Evolutionary conservation across 2,113 vertebrate genomes (phyloP), one percentile per base, ranked within the genome.

Genomic region (Hydrochoerus hydrochaeris): DNA sequence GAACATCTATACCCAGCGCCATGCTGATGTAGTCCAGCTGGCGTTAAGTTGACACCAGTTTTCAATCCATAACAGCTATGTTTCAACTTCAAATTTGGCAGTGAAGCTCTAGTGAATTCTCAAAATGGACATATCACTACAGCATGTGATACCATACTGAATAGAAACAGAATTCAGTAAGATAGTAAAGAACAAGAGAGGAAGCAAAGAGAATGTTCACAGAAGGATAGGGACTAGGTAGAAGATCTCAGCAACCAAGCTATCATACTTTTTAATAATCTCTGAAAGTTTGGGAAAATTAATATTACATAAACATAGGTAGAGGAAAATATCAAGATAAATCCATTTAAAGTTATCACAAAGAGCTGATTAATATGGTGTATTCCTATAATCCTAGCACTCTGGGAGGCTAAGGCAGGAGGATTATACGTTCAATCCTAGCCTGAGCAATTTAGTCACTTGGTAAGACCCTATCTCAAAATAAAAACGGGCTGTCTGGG

Each of bases 11-110:
- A n/a, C n/a, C n/a, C n/a, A n/a, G n/a, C n/a, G n/a, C n/a, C n/a
- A n/a, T n/a, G n/a, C n/a, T n/a, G n/a, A n/a, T n/a, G n/a, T n/a
- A n/a, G n/a, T n/a, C n/a, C n/a, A n/a, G n/a, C n/a, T n/a, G n/a
- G n/a, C n/a, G n/a, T n/a, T n/a, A n/a, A n/a, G n/a, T n/a, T n/a
- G n/a, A n/a, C n/a, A n/a, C n/a, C n/a, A n/a, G n/a, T n/a, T n/a
- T n/a, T n/a, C n/a, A n/a, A n/a, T n/a, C n/a, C n/a, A 46, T 44
- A 83, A 46, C 35, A 71, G 44, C 44, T 88, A 1, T 95, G 11
- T 89, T 75, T 97, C 60, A 85, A 63, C 14, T 91, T 97, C 38
- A 71, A 0, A 86, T 96, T 88, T 94, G n/a, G 5, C 46, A 75
- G 24, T 46, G 30, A 92, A 35, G 11, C 41, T 46, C 26, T 60